Evolutionary conservation across 2,797 vertebrate species (phyloP), one percentile per base, ranked within the genome.

Genomic region (Sylvilagus floridanus): DNA sequence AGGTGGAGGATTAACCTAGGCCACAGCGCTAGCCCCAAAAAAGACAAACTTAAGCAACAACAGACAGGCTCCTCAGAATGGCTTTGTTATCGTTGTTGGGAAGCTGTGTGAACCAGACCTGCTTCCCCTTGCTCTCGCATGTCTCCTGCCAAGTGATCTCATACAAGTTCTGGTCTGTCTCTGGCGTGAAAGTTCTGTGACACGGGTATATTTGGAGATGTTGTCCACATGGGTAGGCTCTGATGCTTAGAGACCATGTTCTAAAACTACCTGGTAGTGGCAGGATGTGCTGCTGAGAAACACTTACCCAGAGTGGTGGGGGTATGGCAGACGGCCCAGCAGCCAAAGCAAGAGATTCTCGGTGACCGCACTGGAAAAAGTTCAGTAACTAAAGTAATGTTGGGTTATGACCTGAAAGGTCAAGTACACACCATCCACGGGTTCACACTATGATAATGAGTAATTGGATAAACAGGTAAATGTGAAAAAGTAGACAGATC

Each of bases 241-340:
- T 21, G 24, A 32, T 32, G 0, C 54, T 85, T 71, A 77, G 54
- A 52, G 83, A 32, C 26, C 54, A 16, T 21, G 1, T 82, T 86
- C 21, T 72, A 42, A 86, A 81, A 66, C 50, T 50, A n/a, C 6
- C 19, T 85, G 50, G 50, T 32, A 37, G 63, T 24, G 12, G 32
- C 62, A 79, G 42, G 60, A 84, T 37, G 11, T 32, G 26, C 68
- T 68, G 11, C 35, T 32, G 57, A 71, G 26, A 76, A 21, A 35
- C 62, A 32, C 7, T 19, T 0, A 12, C 19, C 37, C 1, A 22
- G 5, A 4, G 4, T 4, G 28, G 14, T 24, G 37, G 22, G 63
- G 5, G 1, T 7, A 0, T 37, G 62, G 32, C 19, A 69, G n/a
- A 72, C 11, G 65, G 68, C 30, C 28, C 32, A 22, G 63, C 6